phyloP scores from a whole-genome alignment of 2,888 invertebrate species.

The Listrodromus nycthemerus region DNA sequence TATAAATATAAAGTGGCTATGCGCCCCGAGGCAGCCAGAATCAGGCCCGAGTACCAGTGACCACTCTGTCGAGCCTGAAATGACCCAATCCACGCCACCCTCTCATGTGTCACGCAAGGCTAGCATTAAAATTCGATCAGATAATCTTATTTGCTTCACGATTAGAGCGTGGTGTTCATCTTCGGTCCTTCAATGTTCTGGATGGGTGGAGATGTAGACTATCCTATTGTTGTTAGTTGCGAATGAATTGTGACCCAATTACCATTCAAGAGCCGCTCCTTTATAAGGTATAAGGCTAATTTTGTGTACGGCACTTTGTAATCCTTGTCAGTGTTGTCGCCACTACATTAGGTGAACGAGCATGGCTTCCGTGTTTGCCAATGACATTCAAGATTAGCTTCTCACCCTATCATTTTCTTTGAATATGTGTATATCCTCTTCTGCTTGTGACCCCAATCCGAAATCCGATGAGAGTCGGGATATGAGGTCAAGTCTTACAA shows the following conservation, averaged over 20 bases:
- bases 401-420: constrained; percentile 17
- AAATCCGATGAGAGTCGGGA: constrained; percentile 5
- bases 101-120: constrained; percentile 77
- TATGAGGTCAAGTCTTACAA: neutral
- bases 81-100: constrained; percentile 35
- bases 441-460: constrained; percentile 25
- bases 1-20: constrained; percentile 62
- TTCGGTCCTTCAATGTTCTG: constrained; percentile 48
- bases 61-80: constrained; percentile 35
- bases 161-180: constrained; percentile 77
- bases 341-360: constrained; percentile 31
- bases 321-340: constrained; percentile 49
- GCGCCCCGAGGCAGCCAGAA: constrained; percentile 27
- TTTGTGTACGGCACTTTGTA: constrained; percentile 24
- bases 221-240: constrained; percentile 49
- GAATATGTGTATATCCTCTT: neutral
- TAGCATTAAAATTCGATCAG: constrained; percentile 83
- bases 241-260: constrained; percentile 74
- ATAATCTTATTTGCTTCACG: constrained; percentile 81
- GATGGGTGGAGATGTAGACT: neutral
- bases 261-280: constrained; percentile 57
- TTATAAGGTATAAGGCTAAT: constrained; percentile 34
- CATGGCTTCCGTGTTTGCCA: constrained; percentile 11
- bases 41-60: constrained; percentile 38
- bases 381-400: constrained; percentile 18